Base-by-base conservation (phyloP, 1,140 invertebrate species). In the Drosophila pallidifrons region DNA sequence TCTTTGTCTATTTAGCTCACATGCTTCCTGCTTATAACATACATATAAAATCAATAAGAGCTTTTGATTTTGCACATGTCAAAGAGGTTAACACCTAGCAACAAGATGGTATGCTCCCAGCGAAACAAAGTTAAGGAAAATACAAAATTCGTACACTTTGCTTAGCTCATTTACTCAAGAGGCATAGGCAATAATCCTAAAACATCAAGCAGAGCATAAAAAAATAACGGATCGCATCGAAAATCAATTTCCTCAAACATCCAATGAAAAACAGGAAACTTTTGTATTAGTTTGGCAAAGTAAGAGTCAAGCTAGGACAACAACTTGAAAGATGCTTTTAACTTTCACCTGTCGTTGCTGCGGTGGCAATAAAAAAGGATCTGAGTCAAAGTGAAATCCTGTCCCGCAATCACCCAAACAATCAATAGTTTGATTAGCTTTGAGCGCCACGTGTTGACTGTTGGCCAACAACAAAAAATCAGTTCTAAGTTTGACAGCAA, bases 381-480 rank as follows among this genome's bases (percentile, higher is more conserved):
- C 72, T 30, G 11, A 69, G 58, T 25, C 58, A 63, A 55, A 79
- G 52, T 71, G 71, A 66, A 78, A 83, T 57, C 81, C 60, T 75
- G 65, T 55, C 11, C 82, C 82, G 75, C 77, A 86, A 86, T 86
- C 82, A 79, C 82, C 75, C 80, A 83, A 87, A 87, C 83, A 88
- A 87, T 87, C 83, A 87, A 87, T 87, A 87, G 83, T 87, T 87
- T 89, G 83, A 87, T 87, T 87, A 87, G 85, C 77, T 80, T 74
- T 69, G 66, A 66, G 43, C 70, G 74, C 85, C 85, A 89, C 85
- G 82, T 87, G 85, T 83, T 87, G 77, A 83, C 83, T 74, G 76
- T 59, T 72, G 73, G 58, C 70, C 61, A 71, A 45, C 70, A 61
- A 28, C 51, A 57, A 54, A 65, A 76, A 82, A 57, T 66, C 60